These are phyloP conservation scores for Vireo griseus DNA, from an alignment of 2,797 vertebrate species.

Conservation along the genomic window DNA sequence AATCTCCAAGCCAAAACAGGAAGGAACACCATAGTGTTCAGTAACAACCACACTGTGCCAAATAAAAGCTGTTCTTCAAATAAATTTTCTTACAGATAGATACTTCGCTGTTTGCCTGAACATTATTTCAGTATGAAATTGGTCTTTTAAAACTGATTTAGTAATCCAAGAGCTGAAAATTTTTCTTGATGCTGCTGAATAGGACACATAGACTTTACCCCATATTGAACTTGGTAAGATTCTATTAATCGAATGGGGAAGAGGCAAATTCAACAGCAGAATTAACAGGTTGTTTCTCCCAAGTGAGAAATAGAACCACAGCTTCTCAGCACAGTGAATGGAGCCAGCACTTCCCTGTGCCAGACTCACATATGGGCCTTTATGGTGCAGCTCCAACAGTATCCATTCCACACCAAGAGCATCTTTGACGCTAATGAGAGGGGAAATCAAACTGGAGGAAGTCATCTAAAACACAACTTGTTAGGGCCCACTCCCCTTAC, in stretches of 20 bases:
- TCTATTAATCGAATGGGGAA: background rate
- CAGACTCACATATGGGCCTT: background rate
- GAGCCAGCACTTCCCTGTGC: background rate
- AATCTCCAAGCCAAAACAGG: conserved; percentile 1
- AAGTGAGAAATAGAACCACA: background rate
- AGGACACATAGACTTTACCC: background rate
- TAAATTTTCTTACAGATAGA: background rate
- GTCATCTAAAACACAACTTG: background rate
- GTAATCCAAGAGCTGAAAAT: background rate
- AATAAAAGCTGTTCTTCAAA: background rate
- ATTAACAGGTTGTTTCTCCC: background rate
- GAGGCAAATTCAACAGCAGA: background rate
- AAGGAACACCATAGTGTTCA: background rate
- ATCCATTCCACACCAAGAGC: background rate
- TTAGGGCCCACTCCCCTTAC: background rate
- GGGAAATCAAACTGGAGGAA: background rate
- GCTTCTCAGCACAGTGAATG: background rate
- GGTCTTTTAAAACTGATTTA: background rate
- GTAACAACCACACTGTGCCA: background rate
- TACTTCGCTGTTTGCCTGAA: background rate
- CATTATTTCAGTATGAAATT: background rate
- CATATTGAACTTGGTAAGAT: background rate
- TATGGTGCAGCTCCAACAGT: background rate
- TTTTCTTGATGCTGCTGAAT: background rate
- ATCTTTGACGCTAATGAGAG: background rate